Evolutionary conservation across 2,797 vertebrate genomes (phyloP).

Genomic region (Acanthiza pusilla): DNA sequence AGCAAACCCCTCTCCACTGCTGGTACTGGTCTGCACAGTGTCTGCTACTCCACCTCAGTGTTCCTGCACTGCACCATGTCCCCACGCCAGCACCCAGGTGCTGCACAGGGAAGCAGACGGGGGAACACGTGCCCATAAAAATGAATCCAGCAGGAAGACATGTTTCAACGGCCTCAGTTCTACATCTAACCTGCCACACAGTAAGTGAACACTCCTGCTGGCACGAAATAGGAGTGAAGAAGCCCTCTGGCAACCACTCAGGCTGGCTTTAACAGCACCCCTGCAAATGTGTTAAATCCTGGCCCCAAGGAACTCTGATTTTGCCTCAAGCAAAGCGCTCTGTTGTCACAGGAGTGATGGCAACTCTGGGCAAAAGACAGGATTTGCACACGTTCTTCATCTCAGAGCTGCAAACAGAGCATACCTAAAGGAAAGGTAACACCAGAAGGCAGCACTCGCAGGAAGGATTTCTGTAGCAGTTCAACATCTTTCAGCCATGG

Average conservation of each 20-base stretch:
- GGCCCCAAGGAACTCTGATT: fast-evolving
- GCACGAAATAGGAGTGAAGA: neutral
- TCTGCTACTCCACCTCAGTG: neutral
- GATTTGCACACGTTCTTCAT: neutral
- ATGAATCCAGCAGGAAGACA: neutral
- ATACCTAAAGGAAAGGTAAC: neutral
- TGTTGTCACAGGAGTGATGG: neutral
- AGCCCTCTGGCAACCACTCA: neutral
- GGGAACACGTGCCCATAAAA: fast-evolving
- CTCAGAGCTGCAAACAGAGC: neutral
- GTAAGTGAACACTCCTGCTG: neutral
- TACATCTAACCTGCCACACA: neutral
- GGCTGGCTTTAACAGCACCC: neutral
- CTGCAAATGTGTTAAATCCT: neutral
- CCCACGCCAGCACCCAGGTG: fast-evolving
- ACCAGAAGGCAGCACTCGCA: neutral
- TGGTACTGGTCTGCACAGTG: neutral
- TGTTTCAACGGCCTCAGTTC: neutral
- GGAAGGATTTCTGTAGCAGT: neutral
- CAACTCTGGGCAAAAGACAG: neutral
- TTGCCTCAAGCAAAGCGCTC: neutral
- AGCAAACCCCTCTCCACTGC: neutral
- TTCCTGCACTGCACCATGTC: neutral
- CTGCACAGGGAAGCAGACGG: neutral
- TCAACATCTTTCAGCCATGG: neutral